Conservation (phyloP, 1,140 invertebrate genomes). For the Brachionus sp. region DNA sequence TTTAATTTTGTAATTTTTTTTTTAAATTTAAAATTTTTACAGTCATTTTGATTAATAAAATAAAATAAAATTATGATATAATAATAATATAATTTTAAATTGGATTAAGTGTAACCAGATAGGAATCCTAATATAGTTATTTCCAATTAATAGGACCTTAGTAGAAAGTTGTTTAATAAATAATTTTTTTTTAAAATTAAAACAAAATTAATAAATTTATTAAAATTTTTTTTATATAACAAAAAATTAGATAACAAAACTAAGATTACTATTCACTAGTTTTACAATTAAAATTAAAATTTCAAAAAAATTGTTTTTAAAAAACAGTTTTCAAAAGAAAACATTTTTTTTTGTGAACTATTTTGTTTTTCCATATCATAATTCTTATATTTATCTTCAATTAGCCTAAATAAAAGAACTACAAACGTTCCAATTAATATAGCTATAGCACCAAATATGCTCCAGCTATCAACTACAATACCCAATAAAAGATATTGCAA, state of each 20-base stretch:
- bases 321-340: background rate
- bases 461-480: slow-evolving; percentile 3
- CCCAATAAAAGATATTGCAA: slow-evolving; percentile 18
- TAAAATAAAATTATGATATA: too few relatives aligned
- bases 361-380: background rate
- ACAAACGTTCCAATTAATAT: slow-evolving; percentile 24
- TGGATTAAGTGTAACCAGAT: too few relatives aligned
- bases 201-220: too few relatives aligned
- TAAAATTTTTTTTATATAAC: background rate
- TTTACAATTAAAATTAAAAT: background rate
- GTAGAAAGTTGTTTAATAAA: too few relatives aligned
- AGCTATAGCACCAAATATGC: slow-evolving; percentile 9
- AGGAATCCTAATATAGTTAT: too few relatives aligned
- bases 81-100: too few relatives aligned
- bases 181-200: too few relatives aligned
- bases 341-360: background rate
- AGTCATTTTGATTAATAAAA: too few relatives aligned
- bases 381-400: slow-evolving; percentile 27
- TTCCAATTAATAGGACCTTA: too few relatives aligned
- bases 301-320: background rate
- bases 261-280: background rate
- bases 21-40: too few relatives aligned
- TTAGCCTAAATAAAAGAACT: background rate
- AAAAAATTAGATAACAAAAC: background rate
- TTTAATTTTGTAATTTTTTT: too few relatives aligned